phyloP scores from a whole-genome alignment of 35 echinoderm and acorn worm species.

The Apostichopus japonicus region DNA sequence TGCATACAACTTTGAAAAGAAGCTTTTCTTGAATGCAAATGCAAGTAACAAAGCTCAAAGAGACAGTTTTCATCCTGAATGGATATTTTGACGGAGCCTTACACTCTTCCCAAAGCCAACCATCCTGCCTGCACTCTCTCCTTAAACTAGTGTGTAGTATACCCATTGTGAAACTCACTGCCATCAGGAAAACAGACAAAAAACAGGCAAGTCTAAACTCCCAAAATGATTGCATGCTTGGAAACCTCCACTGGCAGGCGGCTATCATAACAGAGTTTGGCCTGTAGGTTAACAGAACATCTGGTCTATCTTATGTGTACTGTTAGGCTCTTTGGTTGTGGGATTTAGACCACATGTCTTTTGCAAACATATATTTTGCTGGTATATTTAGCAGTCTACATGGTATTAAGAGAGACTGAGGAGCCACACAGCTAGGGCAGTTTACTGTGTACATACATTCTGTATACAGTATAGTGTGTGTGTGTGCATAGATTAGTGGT shows the following conservation, averaged over 20 bases:
- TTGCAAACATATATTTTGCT: background rate
- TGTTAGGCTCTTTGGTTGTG: background rate
- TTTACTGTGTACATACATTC: background rate
- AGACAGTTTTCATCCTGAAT: too few relatives aligned
- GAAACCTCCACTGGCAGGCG: background rate
- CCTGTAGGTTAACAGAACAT: constrained; percentile 1
- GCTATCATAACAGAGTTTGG: background rate
- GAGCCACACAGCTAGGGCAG: too few relatives aligned
- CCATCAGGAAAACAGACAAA: too few relatives aligned
- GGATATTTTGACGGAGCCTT: too few relatives aligned
- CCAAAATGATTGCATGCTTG: background rate
- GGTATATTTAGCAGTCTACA: background rate
- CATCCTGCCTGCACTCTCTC: too few relatives aligned
- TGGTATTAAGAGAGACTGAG: background rate
- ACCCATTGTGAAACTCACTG: too few relatives aligned
- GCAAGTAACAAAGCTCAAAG: too few relatives aligned
- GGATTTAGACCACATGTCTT: background rate
- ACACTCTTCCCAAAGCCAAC: too few relatives aligned
- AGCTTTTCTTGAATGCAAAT: too few relatives aligned
- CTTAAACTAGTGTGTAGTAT: too few relatives aligned
- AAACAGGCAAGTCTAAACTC: background rate
- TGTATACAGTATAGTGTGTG: too few relatives aligned
- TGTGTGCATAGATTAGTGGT: background rate
- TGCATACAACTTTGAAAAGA: too few relatives aligned
- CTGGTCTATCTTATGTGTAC: background rate